Conservation (phyloP, 2,113 vertebrate genomes). For the Xyliphius kryptos region DNA sequence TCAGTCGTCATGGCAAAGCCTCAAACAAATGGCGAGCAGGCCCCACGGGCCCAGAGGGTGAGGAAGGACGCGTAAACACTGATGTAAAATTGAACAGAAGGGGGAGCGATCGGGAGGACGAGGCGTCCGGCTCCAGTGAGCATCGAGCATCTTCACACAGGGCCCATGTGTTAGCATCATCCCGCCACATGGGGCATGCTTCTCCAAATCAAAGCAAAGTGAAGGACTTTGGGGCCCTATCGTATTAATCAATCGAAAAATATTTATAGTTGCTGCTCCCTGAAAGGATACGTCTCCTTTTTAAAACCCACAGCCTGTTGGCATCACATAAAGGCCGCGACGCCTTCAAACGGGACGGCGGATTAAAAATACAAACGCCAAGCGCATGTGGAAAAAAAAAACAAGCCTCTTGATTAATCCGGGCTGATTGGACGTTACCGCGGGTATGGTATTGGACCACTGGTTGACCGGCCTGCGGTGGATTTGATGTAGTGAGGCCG, state of each 20-base stretch:
- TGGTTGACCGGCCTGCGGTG: conserved; percentile 45
- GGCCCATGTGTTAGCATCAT: conserved; percentile 55
- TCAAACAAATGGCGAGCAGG: conserved; percentile 59
- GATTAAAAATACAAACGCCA: conserved; percentile 68
- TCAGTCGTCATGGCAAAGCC: conserved; percentile 57
- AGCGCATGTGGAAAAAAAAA: conserved; percentile 38
- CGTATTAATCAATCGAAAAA: conserved; percentile 72
- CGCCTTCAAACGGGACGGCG: conserved; percentile 61
- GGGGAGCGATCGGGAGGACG: conserved; percentile 42
- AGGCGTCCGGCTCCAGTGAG: conserved; percentile 48
- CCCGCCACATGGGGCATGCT: conserved; percentile 58
- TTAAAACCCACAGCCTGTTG: conserved; percentile 52
- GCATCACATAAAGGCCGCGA: conserved; percentile 69
- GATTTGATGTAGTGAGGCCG: conserved; percentile 55
- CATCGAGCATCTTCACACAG: conserved; percentile 54
- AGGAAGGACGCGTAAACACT: conserved; percentile 56
- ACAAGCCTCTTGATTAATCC: conserved; percentile 42
- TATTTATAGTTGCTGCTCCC: conserved; percentile 64
- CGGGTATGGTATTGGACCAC: too few species aligned
- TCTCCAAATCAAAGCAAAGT: conserved; percentile 60
- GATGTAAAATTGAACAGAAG: conserved; percentile 67
- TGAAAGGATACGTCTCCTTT: conserved; percentile 52
- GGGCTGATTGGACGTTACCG: too few species aligned
- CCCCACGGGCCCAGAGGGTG: conserved; percentile 30
- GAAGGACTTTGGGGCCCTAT: conserved; percentile 39